Evolutionary conservation across 2,797 vertebrate genomes (phyloP), one percentile per base, ranked within the genome.

Genomic region (Acanthurus lineatus): DNA sequence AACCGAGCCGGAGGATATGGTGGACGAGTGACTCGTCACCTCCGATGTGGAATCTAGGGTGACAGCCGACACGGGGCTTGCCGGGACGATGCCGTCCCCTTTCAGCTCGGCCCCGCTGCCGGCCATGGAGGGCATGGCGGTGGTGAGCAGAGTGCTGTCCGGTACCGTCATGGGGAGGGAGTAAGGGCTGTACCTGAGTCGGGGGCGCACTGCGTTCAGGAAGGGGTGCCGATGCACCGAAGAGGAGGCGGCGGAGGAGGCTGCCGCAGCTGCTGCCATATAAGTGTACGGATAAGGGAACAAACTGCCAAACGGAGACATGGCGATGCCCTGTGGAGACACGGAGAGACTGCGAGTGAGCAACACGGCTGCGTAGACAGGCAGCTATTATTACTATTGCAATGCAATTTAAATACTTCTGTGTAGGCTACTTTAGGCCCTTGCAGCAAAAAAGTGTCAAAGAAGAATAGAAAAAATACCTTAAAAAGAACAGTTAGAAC

Each of bases 221-320:
- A 97, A 98, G 2, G 97, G 97, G 87, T 98, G 98, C 12, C 97
- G 97, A 89, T 98, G 98, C 58, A 97, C 96, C 0, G 97, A 96
- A 53, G 96, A 97, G 79, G 96, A 95, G 70, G 96, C 95, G 0
- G 97, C 96, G 0, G 97, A 96, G 4, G 97, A 96, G 66, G 97
- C 97, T 0, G 97, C 97, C 0, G 97, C 97, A 0, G 97, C 97
- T 0, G 97, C 97, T 0, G 98, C 98, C 98, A 99, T 99, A 91
- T 99, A 99, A 1, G 97, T 99, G 93, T 99, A 99, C 0, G 98
- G 98, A 3, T 99, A 99, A 0, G 97, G 97, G 81, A 99, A 99
- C 63, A 99, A 92, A 79, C 97, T 95, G 53, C 97, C 97, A 57
- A 99, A 98, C 0, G 97, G 98, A 76, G 98, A 98, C 97, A 99